Percentiles rank a stretch among this genome's conserved stretches.
phyloP scores from a whole-genome alignment of 2,888 invertebrate species.

The Tolmerus cingulatus region DNA sequence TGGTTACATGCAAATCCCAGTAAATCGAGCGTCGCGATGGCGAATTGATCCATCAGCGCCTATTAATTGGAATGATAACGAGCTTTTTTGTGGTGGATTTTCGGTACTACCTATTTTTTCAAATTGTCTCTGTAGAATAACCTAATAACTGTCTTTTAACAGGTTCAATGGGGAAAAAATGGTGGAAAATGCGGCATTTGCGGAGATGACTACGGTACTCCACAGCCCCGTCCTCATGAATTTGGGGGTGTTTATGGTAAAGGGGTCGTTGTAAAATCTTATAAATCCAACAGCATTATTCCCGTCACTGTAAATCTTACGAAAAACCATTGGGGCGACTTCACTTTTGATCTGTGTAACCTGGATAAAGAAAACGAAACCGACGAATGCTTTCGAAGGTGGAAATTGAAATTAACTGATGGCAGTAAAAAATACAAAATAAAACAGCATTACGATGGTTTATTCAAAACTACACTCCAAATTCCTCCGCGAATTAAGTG shows the following conservation, averaged over 20 bases:
- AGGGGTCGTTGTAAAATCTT: slow-evolving; percentile 61
- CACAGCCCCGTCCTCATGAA: slow-evolving; percentile 63
- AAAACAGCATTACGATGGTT: slow-evolving; percentile 40
- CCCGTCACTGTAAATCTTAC: slow-evolving; percentile 56
- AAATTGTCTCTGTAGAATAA: not conserved
- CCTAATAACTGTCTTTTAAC: not conserved
- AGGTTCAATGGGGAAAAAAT: slow-evolving; percentile 60
- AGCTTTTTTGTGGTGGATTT: slow-evolving; percentile 42
- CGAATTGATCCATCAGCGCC: slow-evolving; percentile 60
- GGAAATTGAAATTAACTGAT: slow-evolving; percentile 54
- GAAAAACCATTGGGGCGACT: slow-evolving; percentile 61
- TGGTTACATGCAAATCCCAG: slow-evolving; percentile 63
- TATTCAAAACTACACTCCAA: slow-evolving; percentile 49
- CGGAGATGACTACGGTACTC: slow-evolving; percentile 61
- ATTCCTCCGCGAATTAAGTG: slow-evolving; percentile 61
- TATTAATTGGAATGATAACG: slow-evolving; percentile 63
- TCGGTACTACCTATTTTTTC: not conserved
- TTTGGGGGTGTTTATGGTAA: slow-evolving; percentile 62
- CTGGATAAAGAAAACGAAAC: slow-evolving; percentile 60
- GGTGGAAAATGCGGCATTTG: slow-evolving; percentile 64
- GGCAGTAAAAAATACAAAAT: slow-evolving; percentile 47
- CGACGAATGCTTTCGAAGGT: slow-evolving; percentile 62
- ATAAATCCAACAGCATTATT: slow-evolving; percentile 55
- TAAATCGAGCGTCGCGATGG: slow-evolving; percentile 64
- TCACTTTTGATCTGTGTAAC: slow-evolving; percentile 62